Percentiles rank a stretch among this genome's conserved stretches.
phyloP scores from a whole-genome alignment of 2,888 invertebrate genomes.

The Mimachlamys varia region DNA sequence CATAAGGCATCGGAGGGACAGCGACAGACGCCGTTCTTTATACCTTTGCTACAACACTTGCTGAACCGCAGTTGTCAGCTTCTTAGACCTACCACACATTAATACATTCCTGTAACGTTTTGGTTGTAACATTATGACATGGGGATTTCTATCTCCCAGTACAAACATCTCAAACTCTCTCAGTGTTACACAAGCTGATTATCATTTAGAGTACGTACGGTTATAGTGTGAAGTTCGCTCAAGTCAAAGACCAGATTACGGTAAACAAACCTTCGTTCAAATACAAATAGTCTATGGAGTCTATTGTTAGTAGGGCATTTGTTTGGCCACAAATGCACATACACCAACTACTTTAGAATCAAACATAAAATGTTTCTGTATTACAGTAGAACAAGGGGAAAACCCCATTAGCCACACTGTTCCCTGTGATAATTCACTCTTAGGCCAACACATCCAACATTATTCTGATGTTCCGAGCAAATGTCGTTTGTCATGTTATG shows the following conservation, averaged over 20 bases:
- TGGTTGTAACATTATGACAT: neutral
- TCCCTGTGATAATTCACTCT: neutral
- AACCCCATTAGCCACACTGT: neutral
- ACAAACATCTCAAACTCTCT: slow-evolving; percentile 3
- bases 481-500: too few species aligned
- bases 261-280: neutral
- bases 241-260: neutral
- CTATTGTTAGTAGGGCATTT: neutral
- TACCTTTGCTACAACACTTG: neutral
- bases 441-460: neutral
- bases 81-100: slow-evolving; percentile 10
- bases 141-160: neutral
- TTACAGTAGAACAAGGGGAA: neutral
- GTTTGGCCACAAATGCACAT: neutral
- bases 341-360: too few species aligned
- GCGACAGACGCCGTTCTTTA: neutral
- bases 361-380: neutral
- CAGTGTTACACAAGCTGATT: neutral
- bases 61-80: neutral
- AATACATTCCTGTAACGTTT: neutral
- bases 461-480: too few species aligned
- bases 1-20: neutral
- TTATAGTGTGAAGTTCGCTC: neutral
- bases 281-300: neutral
- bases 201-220: neutral